Percentiles rank a stretch among this genome's conserved stretches.
Conservation (phyloP, 2,113 vertebrate species). For the Eptesicus fuscus region DNA sequence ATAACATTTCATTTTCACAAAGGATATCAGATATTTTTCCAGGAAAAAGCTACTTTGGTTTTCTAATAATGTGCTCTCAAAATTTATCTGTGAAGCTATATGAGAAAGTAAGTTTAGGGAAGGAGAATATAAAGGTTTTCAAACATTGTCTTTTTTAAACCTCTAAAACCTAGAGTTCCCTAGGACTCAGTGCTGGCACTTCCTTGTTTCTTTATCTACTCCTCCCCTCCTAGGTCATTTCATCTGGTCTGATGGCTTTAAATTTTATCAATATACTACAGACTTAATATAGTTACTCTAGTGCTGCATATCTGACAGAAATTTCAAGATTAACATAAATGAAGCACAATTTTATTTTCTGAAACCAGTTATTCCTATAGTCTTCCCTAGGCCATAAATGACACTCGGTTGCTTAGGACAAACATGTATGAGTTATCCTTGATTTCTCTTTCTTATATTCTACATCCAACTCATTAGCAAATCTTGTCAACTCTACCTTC, state of each 20-base stretch:
- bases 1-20: not conserved
- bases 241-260: not conserved
- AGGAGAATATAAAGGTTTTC: not conserved
- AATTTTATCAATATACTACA: not conserved
- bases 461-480: not conserved
- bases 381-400: not conserved
- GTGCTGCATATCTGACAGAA: not conserved
- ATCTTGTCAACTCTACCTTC: not conserved
- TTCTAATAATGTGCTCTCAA: constrained; percentile 21
- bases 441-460: not conserved
- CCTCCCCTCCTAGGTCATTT: not conserved
- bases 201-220: not conserved
- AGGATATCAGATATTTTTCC: not conserved
- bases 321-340: not conserved
- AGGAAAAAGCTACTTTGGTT: not conserved
- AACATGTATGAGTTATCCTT: not conserved
- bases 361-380: not conserved
- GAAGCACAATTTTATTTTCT: not conserved
- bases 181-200: not conserved
- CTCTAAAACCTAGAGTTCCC: not conserved
- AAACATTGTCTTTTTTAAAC: not conserved
- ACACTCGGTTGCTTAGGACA: not conserved
- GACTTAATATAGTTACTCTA: not conserved
- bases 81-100: not conserved
- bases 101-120: not conserved